These are phyloP conservation scores for Pterophyllum scalare DNA, from an alignment of 2,113 vertebrate genomes.

Conservation along the genomic window DNA sequence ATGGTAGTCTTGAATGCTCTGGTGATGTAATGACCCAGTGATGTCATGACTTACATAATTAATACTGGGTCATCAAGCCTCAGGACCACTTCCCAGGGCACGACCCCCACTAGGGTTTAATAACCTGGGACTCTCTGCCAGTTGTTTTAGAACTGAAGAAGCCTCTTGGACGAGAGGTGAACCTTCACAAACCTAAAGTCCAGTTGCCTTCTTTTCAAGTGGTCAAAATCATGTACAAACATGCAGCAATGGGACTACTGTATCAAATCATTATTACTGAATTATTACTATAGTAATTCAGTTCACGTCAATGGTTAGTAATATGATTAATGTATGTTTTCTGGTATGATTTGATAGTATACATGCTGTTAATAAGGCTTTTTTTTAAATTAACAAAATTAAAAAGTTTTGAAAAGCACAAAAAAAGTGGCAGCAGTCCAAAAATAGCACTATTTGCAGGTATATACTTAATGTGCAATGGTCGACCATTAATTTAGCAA, in stretches of 20 bases:
- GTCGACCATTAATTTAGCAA: constrained; percentile 4
- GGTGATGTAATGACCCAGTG: not conserved
- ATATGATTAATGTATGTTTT: not conserved
- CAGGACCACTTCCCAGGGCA: not conserved
- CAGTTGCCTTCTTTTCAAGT: not conserved
- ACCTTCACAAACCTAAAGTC: not conserved
- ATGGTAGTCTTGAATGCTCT: not conserved
- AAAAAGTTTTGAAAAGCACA: not conserved
- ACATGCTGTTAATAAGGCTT: not conserved
- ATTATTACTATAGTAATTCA: not conserved
- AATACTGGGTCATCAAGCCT: not conserved
- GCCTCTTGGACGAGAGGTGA: not conserved
- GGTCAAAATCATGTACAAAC: not conserved
- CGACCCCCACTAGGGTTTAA: not conserved
- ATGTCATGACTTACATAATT: not conserved
- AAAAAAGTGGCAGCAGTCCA: not conserved
- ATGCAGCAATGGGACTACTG: not conserved
- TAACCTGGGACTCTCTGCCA: not conserved
- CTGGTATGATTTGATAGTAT: not conserved
- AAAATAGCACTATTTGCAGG: not conserved
- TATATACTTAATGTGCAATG: not conserved
- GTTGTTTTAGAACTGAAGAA: not conserved
- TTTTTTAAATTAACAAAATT: not conserved
- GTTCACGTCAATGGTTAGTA: not conserved
- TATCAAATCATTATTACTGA: not conserved